Conservation (phyloP, 2,113 vertebrate species). For the Peromyscus leucopus region DNA sequence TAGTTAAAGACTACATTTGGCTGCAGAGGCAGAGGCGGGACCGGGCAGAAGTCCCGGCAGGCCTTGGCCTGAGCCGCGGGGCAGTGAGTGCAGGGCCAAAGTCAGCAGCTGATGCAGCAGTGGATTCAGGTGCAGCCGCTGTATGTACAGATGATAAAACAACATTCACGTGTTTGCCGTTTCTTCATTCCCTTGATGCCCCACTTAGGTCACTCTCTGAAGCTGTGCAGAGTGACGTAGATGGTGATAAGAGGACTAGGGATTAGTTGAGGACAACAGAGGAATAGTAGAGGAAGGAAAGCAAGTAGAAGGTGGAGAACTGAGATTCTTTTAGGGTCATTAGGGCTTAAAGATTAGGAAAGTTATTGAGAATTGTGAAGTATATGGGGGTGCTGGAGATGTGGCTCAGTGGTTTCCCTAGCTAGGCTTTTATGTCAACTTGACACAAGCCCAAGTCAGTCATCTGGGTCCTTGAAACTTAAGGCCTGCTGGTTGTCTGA, state of each 20-base stretch:
- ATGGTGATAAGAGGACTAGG: not conserved
- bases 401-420: not conserved
- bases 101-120: not conserved
- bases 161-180: not conserved
- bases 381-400: not conserved
- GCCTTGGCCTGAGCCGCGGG: no score
- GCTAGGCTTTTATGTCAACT: not conserved
- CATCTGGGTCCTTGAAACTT: not conserved
- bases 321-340: no score
- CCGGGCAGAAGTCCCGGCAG: no score
- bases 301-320: not conserved
- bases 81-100: no score
- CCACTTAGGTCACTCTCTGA: not conserved
- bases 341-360: not conserved
- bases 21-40: no score
- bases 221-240: not conserved
- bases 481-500: no score
- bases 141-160: not conserved
- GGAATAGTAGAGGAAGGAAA: not conserved
- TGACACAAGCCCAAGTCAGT: not conserved
- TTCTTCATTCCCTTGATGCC: not conserved
- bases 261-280: not conserved
- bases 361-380: not conserved
- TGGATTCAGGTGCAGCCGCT: not conserved
- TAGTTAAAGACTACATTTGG: no score